Evolutionary conservation across 2,888 invertebrate species (phyloP).

Genomic region (Ichneumoninae sp.): DNA sequence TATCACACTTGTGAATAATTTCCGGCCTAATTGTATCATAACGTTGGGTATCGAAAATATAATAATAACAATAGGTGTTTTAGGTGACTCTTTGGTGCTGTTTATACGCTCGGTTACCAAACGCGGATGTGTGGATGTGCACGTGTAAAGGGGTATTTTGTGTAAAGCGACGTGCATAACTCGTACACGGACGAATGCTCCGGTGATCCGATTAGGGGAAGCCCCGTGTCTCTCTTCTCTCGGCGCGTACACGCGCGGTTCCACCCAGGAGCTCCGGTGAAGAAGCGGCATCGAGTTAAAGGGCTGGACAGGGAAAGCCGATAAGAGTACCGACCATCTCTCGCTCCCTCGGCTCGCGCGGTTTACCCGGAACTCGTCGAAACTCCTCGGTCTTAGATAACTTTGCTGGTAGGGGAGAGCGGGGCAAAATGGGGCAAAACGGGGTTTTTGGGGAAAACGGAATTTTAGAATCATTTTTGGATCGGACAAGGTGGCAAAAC

Average conservation of each 20-base stretch:
- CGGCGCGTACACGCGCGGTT: neutral
- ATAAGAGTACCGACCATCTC: neutral
- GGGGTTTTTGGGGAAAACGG: too few species aligned
- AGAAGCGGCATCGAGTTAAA: constrained; percentile 9
- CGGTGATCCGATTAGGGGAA: constrained; percentile 74
- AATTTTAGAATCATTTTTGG: too few species aligned
- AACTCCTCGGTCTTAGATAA: neutral
- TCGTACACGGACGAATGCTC: constrained; percentile 46
- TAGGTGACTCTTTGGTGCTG: constrained; percentile 18
- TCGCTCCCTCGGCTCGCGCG: neutral
- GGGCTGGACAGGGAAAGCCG: constrained; percentile 9
- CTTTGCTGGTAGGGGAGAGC: neutral
- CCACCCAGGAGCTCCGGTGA: neutral
- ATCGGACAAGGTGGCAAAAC: too few species aligned
- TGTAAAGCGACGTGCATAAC: constrained; percentile 51
- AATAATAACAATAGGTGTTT: constrained; percentile 16
- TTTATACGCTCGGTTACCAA: constrained; percentile 1
- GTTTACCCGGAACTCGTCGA: neutral
- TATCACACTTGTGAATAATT: constrained; percentile 30
- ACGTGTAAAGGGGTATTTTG: constrained; percentile 7
- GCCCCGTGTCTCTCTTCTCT: constrained; percentile 62
- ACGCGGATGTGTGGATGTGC: constrained; percentile 4
- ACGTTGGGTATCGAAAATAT: neutral
- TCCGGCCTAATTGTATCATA: constrained; percentile 29
- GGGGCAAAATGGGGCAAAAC: too few species aligned